Percentiles rank a stretch among this genome's conserved stretches.
phyloP scores from a whole-genome alignment of 2,888 invertebrate species.

The Chrysolina oricalcia region DNA sequence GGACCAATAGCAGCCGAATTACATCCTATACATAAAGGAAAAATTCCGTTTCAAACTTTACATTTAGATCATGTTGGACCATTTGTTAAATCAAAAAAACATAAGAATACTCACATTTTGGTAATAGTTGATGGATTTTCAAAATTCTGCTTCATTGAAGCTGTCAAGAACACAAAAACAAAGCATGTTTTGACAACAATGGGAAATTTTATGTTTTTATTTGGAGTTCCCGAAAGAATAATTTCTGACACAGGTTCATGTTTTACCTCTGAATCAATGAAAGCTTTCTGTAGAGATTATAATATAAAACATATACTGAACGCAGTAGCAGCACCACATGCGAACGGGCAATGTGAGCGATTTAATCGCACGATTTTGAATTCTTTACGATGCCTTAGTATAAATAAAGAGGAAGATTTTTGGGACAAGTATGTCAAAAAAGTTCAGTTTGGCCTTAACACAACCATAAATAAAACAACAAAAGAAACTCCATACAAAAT shows the following conservation, averaged over 20 bases:
- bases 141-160: slow-evolving; percentile 10
- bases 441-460: too few relatives aligned
- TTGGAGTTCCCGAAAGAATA: slow-evolving; percentile 14
- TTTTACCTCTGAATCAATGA: too few relatives aligned
- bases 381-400: slow-evolving; percentile 1
- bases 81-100: too few relatives aligned
- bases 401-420: background rate
- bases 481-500: too few relatives aligned
- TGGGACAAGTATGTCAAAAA: background rate
- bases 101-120: too few relatives aligned
- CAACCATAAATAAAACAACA: too few relatives aligned
- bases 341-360: slow-evolving; percentile 16
- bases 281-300: background rate
- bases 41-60: slow-evolving; percentile 2
- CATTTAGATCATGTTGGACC: too few relatives aligned
- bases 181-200: too few relatives aligned
- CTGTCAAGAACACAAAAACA: too few relatives aligned
- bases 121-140: too few relatives aligned
- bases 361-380: background rate
- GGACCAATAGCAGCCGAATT: slow-evolving; percentile 54
- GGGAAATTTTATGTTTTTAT: too few relatives aligned
- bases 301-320: slow-evolving; percentile 6
- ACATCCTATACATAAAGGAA: slow-evolving; percentile 58
- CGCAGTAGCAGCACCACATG: slow-evolving; percentile 1
- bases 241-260: slow-evolving; percentile 11